Evolutionary conservation across 2,888 invertebrate species (phyloP), one percentile per base, ranked within the genome.

Genomic region (Drosophila kuntzei): DNA sequence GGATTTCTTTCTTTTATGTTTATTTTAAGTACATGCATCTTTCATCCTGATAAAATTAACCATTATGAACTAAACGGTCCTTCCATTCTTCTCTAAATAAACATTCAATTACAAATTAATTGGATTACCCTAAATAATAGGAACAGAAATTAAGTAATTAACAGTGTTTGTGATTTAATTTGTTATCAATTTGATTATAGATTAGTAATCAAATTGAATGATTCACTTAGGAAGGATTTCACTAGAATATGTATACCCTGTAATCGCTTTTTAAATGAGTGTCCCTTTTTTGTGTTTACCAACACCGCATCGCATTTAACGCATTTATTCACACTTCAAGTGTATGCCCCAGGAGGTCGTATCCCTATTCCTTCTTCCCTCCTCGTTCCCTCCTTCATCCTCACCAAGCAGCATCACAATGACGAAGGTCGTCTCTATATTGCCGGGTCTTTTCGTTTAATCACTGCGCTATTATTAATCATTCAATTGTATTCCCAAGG

Each of bases 401-500:
- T 36, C 43, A 16, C 36, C 47, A 29, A 12, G 14, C 29, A 44
- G 29, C 39, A 25, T 50, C 70, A 53, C 71, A 74, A 64, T 77
- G 77, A 68, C 50, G 77, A 78, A 75, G 75, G 79, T 68, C 62
- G 71, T 65, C 62, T 29, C 36, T 50, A 55, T 43, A 55, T 39
- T 47, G 58, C 39, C 29, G 63, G 53, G 59, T 50, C 54, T 54
- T 76, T 76, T 70, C 60, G 77, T 68, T 80, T 74, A 80, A 80
- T 80, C 77, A 79, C 80, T 73, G 63, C 67, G 64, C 79, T 68
- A 80, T 80, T 80, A 80, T 82, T 82, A 84, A 82, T 82, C 84
- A 82, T 84, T 82, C 79, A 80, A 80, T 81, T 82, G 80, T 82
- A 70, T 72, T 84, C 81, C 81, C 84, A 66, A 55, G 76, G 79